Evolutionary conservation across 2,888 invertebrate species (phyloP), one percentile per base, ranked within the genome.

Genomic region (Neelides folsomi): DNA sequence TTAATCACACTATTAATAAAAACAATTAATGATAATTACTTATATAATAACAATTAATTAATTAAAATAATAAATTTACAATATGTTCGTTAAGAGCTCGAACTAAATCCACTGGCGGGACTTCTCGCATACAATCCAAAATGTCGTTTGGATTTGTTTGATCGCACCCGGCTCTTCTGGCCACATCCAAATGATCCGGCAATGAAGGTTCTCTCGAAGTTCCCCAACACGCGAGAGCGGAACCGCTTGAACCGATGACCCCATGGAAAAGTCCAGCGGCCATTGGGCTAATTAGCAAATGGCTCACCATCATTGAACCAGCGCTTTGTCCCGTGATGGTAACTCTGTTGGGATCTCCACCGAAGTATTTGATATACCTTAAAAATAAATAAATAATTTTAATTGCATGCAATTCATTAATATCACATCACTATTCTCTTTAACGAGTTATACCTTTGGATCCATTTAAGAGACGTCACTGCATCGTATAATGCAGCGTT

Each of bases 401-500:
- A n/a, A 27, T 27, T 27, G 27, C 27, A 27, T 27, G 27, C 4
- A 3, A 27, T 27, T 27, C 3, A 27, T 27, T 27, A 27, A 5
- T 27, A 27, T n/a, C n/a, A n/a, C n/a, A n/a, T n/a, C n/a, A n/a
- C n/a, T n/a, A n/a, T n/a, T n/a, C n/a, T 27, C 27, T 5, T 27
- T 27, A 27, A 27, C 27, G 7, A 27, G n/a, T n/a, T n/a, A 27
- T 27, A 62, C 5, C 63, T 55, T n/a, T 57, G 55, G 2, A 64
- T 55, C 65, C 66, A 67, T 27, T 57, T 37, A 35, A 67, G 34
- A 63, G 69, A 55, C 65, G 66, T 51, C 53, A 66, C 47, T 57
- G 61, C 60, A 66, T 71, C 72, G 66, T 71, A 66, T 67, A 72
- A 40, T 51, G 58, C 66, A 64, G 61, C 62, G 50, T 67, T 67